Evolutionary conservation across 2,797 vertebrate species (phyloP).

Genomic region (Aplochiton taeniatus): DNA sequence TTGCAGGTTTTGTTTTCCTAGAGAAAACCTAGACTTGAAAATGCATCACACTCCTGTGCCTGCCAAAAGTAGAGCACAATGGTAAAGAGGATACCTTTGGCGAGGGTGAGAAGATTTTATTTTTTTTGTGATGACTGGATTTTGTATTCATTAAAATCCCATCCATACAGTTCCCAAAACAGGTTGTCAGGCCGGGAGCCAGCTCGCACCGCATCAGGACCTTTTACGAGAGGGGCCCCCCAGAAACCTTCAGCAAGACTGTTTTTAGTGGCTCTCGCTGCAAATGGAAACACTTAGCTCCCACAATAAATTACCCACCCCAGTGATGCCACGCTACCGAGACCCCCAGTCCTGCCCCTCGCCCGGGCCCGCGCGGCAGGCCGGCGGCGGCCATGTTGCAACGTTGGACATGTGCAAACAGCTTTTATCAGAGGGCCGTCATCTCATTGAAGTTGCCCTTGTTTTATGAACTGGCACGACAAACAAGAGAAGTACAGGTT

Average conservation of each 20-base stretch:
- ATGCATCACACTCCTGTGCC: conserved; percentile 27
- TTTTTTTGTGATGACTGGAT: conserved; percentile 63
- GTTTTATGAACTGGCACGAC: conserved; percentile 39
- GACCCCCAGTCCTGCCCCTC: conserved; percentile 52
- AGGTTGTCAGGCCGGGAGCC: conserved; percentile 74
- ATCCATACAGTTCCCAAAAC: conserved; percentile 70
- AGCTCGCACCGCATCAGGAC: conserved; percentile 65
- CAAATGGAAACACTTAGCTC: conserved; percentile 81
- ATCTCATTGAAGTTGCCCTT: no score
- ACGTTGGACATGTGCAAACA: conserved; percentile 40
- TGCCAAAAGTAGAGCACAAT: conserved; percentile 40
- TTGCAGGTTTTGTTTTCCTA: conserved; percentile 38
- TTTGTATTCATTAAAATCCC: conserved; percentile 74
- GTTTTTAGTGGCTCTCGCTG: conserved; percentile 77
- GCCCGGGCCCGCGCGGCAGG: conserved; percentile 38
- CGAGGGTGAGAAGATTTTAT: conserved; percentile 31
- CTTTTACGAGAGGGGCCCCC: conserved; percentile 76
- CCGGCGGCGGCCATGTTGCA: conserved; percentile 15
- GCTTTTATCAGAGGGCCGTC: conserved; percentile 5
- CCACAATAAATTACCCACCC: conserved; percentile 74
- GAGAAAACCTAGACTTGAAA: conserved; percentile 30
- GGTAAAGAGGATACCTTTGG: conserved; percentile 43
- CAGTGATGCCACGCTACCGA: conserved; percentile 61
- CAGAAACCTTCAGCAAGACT: conserved; percentile 70
- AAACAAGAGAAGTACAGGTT: conserved; percentile 41